Conservation (phyloP, 1,140 invertebrate genomes). For the Melitaea cinxia region DNA sequence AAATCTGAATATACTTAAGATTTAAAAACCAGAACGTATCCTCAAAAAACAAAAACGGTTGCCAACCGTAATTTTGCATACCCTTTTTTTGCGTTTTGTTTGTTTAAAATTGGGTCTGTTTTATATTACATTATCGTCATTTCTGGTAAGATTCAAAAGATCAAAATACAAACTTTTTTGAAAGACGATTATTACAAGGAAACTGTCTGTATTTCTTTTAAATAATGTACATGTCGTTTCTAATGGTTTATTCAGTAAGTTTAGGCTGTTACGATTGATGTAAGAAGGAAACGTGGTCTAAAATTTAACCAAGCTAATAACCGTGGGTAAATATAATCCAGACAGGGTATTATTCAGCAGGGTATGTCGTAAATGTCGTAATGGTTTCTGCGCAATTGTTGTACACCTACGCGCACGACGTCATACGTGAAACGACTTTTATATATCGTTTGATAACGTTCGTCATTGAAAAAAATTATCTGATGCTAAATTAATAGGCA, state of each 20-base stretch:
- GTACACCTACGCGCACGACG: slow-evolving; percentile 5
- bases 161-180: too few relatives aligned
- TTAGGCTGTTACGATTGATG: background rate
- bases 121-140: background rate
- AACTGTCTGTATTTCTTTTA: too few relatives aligned
- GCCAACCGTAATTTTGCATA: background rate
- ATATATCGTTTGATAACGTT: background rate
- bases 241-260: too few relatives aligned
- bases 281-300: background rate
- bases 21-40: background rate
- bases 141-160: too few relatives aligned
- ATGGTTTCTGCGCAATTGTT: slow-evolving; percentile 7
- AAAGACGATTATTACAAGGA: too few relatives aligned
- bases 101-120: background rate
- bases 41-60: background rate
- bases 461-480: background rate
- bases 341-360: background rate
- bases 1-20: background rate
- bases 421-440: background rate
- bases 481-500: background rate
- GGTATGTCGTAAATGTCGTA: slow-evolving; percentile 6
- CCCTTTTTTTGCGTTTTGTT: background rate
- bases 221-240: too few relatives aligned
- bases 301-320: background rate
- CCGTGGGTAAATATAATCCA: slow-evolving; percentile 7